Conservation (phyloP, 1,140 invertebrate species). For the Euura lappo region DNA sequence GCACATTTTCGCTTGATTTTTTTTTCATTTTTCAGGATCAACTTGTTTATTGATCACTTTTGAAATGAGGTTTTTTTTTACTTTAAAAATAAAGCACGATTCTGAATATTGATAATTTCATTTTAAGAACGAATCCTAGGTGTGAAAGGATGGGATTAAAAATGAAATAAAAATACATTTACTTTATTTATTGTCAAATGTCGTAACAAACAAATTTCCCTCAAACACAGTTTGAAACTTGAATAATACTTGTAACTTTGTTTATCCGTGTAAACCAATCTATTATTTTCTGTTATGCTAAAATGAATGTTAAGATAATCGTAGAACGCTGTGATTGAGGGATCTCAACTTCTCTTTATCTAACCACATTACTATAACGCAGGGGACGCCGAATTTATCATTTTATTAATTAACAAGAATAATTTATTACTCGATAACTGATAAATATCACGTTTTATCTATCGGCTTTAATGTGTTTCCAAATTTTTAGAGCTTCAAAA, state of each 20-base stretch:
- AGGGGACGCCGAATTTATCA: background rate
- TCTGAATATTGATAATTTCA: too few species aligned
- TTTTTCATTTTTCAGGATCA: too few species aligned
- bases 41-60: too few species aligned
- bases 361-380: background rate
- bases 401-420: background rate
- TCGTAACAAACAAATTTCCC: constrained; percentile 1
- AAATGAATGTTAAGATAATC: background rate
- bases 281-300: background rate
- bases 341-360: background rate
- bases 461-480: background rate
- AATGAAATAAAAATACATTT: background rate
- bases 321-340: background rate
- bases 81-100: too few species aligned
- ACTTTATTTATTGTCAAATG: background rate
- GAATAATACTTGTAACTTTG: background rate
- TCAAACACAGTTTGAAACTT: background rate
- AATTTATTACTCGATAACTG: background rate
- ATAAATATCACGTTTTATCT: background rate
- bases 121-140: too few species aligned
- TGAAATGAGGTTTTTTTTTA: too few species aligned
- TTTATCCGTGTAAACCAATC: background rate
- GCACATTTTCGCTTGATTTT: too few species aligned
- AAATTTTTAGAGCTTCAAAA: background rate
- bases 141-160: background rate